These are phyloP conservation scores for Rhombomys opimus DNA, from an alignment of 2,113 vertebrate species.

Conservation along the genomic window DNA sequence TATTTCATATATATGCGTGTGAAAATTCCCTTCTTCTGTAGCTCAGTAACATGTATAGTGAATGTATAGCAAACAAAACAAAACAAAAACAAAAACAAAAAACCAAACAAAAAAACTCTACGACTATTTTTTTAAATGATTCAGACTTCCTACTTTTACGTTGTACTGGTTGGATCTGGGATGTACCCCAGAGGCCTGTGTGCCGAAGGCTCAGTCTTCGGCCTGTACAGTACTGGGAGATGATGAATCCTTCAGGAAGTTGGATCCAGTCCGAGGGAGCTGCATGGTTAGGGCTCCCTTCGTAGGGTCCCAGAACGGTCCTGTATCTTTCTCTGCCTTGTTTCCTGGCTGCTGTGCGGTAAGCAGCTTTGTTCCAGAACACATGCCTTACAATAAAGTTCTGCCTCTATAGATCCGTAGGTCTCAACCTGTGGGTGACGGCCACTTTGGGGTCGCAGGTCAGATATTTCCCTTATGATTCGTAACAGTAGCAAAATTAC, in stretches of 20 bases:
- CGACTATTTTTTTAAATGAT: neutral
- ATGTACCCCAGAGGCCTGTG: neutral
- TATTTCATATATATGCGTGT: too few species aligned
- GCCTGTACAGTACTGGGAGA: neutral
- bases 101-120: neutral
- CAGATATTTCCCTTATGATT: neutral
- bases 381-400: neutral
- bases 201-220: neutral
- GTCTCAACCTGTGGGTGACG: neutral
- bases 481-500: neutral
- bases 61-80: neutral
- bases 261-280: neutral
- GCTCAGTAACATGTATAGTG: too few species aligned
- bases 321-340: neutral
- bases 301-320: neutral
- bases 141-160: neutral
- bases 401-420: neutral
- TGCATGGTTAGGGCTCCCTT: neutral
- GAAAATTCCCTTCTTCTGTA: neutral
- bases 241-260: neutral
- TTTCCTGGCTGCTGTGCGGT: neutral
- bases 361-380: neutral
- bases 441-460: neutral
- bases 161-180: neutral
- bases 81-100: too few species aligned